Evolutionary conservation across 2,888 invertebrate species (phyloP).

Genomic region (Leptinotarsa juncta): DNA sequence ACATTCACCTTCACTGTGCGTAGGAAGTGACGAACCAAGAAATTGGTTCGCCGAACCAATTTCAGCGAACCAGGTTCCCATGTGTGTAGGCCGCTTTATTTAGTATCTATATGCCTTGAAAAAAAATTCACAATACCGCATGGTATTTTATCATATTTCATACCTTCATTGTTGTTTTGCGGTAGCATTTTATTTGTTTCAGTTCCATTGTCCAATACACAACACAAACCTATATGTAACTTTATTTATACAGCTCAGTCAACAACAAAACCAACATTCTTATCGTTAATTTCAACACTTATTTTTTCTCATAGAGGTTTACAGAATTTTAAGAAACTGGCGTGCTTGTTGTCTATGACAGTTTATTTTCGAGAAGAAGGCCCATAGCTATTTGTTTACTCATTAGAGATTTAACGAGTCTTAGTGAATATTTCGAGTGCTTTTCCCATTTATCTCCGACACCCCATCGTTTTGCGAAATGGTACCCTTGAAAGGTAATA

Average conservation of each 20-base stretch:
- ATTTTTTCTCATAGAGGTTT: slow-evolving; percentile 2
- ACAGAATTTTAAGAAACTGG: not conserved
- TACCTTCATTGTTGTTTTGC: not conserved
- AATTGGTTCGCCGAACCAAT: no score
- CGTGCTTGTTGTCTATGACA: slow-evolving; percentile 20
- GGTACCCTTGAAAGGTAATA: slow-evolving; percentile 29
- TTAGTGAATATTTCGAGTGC: slow-evolving; percentile 23
- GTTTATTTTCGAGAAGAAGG: slow-evolving; percentile 12
- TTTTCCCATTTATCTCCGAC: slow-evolving; percentile 26
- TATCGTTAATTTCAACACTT: not conserved
- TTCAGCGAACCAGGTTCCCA: no score
- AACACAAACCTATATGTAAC: not conserved
- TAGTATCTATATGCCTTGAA: not conserved
- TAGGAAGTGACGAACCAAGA: no score
- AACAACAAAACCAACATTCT: not conserved
- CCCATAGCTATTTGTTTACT: slow-evolving; percentile 7
- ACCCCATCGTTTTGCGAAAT: slow-evolving; percentile 39
- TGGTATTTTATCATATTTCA: not conserved
- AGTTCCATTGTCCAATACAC: not conserved
- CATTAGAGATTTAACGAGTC: slow-evolving; percentile 20
- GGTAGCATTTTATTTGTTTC: not conserved
- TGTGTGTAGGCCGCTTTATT: no score
- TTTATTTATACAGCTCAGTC: not conserved
- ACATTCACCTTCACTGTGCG: no score
- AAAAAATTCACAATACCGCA: not conserved